Evolutionary conservation across 1,140 invertebrate species (phyloP), one percentile per base, ranked within the genome.

Genomic region (Brachionus paranguensis): DNA sequence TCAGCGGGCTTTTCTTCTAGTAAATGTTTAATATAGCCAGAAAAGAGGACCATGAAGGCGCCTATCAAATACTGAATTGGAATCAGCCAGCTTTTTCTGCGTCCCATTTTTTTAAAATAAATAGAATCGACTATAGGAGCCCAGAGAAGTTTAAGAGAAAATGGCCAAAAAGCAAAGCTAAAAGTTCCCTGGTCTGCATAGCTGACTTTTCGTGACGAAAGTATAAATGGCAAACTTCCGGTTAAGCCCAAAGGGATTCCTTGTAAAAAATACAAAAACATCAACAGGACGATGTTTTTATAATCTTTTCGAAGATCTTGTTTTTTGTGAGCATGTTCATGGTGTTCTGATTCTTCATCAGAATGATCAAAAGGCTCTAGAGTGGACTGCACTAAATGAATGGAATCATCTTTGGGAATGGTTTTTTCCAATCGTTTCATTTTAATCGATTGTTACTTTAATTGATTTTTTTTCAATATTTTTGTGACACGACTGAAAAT

Each of bases 161-260:
- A 99, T 1, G 98, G 98, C 97, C 97, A 99, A 86, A 93, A 93
- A 0, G 96, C 96, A 88, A 99, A 96, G 90, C 96, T 98, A 88
- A 99, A 99, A 88, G 97, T 93, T 20, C 97, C 97, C 93, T 99
- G 93, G 37, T 76, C 47, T 14, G 68, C 29, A 27, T 53, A 84
- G 33, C 29, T 43, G n/a, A 65, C 70, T 33, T 72, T 41, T 11
- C 60, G 17, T 27, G 68, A 74, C 27, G 55, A 24, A 68, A 99
- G 90, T 60, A 99, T 91, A 93, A 99, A 96, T 6, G 97, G 97
- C 86, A 99, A 94, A 50, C 95, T 95, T 11, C 93, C 93, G 50
- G 93, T 94, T 17, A 99, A 90, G 10, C 97, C 97, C 4, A 99
- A 89, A 2, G 97, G 97, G 88, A 99, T 89, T 11, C 89, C 98